Base-by-base conservation (phyloP, 2,888 invertebrate genomes). In the Habrosyne pyritoides region DNA sequence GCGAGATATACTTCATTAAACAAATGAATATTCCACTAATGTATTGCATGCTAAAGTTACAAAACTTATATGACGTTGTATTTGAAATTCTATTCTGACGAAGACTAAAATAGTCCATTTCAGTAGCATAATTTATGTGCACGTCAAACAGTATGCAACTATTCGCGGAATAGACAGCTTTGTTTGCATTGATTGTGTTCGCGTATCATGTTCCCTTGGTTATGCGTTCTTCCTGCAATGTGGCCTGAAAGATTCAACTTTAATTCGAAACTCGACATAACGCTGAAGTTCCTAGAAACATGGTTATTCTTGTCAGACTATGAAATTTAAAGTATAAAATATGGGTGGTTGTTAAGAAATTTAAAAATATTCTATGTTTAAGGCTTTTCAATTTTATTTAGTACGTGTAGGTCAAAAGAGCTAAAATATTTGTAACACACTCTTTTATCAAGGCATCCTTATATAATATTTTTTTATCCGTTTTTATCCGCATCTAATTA, bases 151-250 rank as follows among this genome's bases (percentile, higher is more conserved):
- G 42, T 42, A 42, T 18, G 14, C 2, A 42, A 42, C 42, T 42
- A 42, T 42, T 42, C 42, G 42, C 42, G 42, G 42, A 42, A 36
- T 36, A 42, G 42, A 42, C 42, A 42, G 42, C 42, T 18, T 42
- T 42, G 14, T 42, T 18, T 42, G 14, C 12, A 42, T 42, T 42
- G 42, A 42, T 42, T 42, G 42, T 42, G 42, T 42, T 18, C 8
- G 42, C 18, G 42, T 14, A 42, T 18, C 42, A 42, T 42, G 8
- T 42, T 42, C 18, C 33, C 42, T 18, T 2, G 7, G 18, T 14
- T 42, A 18, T 42, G 42, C 42, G 42, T 42, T 42, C 14, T 42
- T 42, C 42, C 18, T 42, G 42, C 18, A 18, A 42, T 42, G 8
- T 42, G 12, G 10, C 4, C 30, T 36, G 36, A 36, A 36, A 36